Base-by-base conservation (phyloP, 2,113 vertebrate genomes). In the Lophura nycthemera region DNA sequence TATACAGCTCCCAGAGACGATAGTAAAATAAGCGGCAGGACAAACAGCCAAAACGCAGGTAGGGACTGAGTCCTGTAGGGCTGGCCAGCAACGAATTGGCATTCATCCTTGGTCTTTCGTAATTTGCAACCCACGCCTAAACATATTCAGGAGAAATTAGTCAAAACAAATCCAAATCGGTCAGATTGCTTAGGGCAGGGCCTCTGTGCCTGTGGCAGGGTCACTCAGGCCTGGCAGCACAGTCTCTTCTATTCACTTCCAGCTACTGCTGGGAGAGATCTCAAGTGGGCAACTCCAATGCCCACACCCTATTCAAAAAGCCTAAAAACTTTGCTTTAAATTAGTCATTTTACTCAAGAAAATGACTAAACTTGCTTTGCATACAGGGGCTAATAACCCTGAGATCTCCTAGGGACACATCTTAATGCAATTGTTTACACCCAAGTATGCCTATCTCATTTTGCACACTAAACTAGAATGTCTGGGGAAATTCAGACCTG, bases 11-110 rank as follows among this genome's bases (percentile, higher is more conserved):
- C 95, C 98, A 97, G 50, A 99, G 98, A 93, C 98, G 99, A 96
- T 99, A 99, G 97, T 99, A 99, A 86, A 99, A 98, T 66, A 99
- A 97, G 52, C 98, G 97, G 93, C 99, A 99, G 74, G 99, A 99
- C 86, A 99, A 97, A 92, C 99, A 99, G 43, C 99, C 99, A 3
- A 99, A 99, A 50, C 99, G 98, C 90, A 99, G 98, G 96, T 99
- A 99, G 38, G 99, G 99, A 96, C 99, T 99, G 92, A 99, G 98
- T 82, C 99, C 99, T 0, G 99, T 99, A 5, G 99, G 98, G 88
- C 98, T 99, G 93, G 99, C 98, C 74, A 99, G 98, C 93, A 99
- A 96, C 0, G 99, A 99, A 87, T 98, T 98, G 34, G 97, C 98
- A 0, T 98, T 99, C 97, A 98, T 99, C 83, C 98, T 98, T 16